Base-by-base conservation (phyloP, 2,888 invertebrate species). In the Dryocosmus kuriphilus region DNA sequence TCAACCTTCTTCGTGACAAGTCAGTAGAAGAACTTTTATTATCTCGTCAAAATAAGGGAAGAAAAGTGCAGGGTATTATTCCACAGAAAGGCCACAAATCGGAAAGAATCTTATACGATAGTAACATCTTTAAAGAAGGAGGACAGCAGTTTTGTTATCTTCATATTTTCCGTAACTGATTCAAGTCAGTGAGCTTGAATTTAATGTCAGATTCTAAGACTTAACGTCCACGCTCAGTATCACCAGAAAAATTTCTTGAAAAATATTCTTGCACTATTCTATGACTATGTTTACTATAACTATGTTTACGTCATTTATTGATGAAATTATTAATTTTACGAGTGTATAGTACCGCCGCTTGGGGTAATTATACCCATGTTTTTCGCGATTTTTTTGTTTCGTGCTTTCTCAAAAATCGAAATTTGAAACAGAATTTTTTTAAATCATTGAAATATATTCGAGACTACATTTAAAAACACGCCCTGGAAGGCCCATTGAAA, bases 1-100 rank as follows among this genome's bases (percentile, higher is more conserved):
- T 51, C 71, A 51, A 51, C 51, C 51, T 71, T 71, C 51, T 51
- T 51, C 11, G 30, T 24, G 11, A 38, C 67, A 27, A 38, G 27
- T 27, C 22, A 11, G 71, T 71, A 32, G n/a, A 60, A 3, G 14
- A 27, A 14, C 60, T 24, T 60, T 27, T 14, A 16, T 16, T 27
- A 27, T 3, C 11, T 27, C 60, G 60, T 27, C 6, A 24, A 27
- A 60, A 22, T 16, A 60, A 60, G 27, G 60, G 60, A 14, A 27
- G 9, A 55, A 60, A 27, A 60, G 60, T 60, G 60, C 14, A 16
- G 60, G 22, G 27, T 60, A 14, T n/a, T 24, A 57, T 57, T 24
- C 57, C 24, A 57, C n/a, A n/a, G 51, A 19, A 24, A 57, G 14
- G 24, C 14, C 5, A 8, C n/a, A 24, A 22, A 57, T 4, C 9